Conservation (phyloP, 2,113 vertebrate species). For the Phyllopteryx taeniolatus region DNA sequence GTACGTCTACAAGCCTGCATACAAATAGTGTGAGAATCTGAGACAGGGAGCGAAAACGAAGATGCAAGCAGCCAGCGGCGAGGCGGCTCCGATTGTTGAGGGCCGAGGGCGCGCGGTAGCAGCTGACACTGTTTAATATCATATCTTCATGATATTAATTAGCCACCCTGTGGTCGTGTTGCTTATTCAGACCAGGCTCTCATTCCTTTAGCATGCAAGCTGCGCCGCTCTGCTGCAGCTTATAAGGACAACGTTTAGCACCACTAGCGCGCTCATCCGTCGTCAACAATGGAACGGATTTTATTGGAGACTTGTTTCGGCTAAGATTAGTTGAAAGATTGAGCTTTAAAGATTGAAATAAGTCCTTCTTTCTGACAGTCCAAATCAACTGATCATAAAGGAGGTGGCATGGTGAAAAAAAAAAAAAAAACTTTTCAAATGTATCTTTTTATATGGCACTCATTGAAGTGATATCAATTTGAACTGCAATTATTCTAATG, state of each 20-base stretch:
- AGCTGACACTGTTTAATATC: slow-evolving; percentile 69
- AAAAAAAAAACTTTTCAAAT: not conserved
- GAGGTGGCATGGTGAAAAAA: not conserved
- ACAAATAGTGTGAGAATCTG: slow-evolving; percentile 43
- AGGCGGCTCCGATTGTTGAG: slow-evolving; percentile 43
- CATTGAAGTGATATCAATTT: not conserved
- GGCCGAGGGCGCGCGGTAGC: slow-evolving; percentile 59
- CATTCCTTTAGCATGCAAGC: slow-evolving; percentile 5
- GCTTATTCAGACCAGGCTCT: slow-evolving; percentile 62
- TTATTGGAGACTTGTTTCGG: not conserved
- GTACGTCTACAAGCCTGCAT: slow-evolving; percentile 30
- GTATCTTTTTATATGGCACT: not conserved
- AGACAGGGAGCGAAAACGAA: slow-evolving; percentile 33
- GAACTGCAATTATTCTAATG: not conserved
- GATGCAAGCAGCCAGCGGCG: slow-evolving; percentile 45
- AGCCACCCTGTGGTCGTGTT: slow-evolving; percentile 54
- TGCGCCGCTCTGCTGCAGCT: slow-evolving; percentile 37
- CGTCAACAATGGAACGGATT: not conserved
- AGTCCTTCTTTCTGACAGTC: not conserved
- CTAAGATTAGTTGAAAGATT: not conserved
- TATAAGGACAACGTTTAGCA: slow-evolving; percentile 52
- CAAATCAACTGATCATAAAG: not conserved
- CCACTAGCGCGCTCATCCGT: slow-evolving; percentile 1
- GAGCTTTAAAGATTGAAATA: not conserved
- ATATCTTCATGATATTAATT: slow-evolving; percentile 55